phyloP scores from a whole-genome alignment of 2,797 vertebrate genomes.

The Pogoniulus pusillus region DNA sequence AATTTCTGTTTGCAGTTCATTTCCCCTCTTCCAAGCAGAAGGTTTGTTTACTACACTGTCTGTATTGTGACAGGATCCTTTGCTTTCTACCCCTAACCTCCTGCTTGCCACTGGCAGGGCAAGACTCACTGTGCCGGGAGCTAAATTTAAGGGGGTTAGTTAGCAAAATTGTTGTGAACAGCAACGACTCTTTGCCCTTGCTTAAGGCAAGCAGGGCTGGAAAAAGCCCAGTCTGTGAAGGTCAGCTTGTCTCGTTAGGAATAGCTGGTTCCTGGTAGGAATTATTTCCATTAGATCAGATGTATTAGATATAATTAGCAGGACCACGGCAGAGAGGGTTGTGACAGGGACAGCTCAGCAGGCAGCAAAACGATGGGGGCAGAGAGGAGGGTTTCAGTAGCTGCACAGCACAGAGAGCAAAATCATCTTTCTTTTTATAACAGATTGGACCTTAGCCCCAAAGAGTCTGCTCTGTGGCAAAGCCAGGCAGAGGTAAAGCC shows the following conservation, averaged over 20 bases:
- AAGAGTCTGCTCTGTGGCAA: neutral
- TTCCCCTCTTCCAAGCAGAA: neutral
- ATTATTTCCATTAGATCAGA: constrained; percentile 74
- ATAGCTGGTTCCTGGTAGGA: constrained; percentile 48
- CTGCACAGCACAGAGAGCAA: neutral
- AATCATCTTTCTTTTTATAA: neutral
- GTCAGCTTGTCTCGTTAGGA: constrained; percentile 59
- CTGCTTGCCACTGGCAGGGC: neutral
- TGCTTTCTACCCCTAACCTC: neutral
- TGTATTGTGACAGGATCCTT: neutral
- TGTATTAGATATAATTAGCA: constrained; percentile 65
- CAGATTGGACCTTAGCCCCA: neutral
- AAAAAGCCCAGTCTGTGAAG: constrained; percentile 63
- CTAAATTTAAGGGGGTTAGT: neutral
- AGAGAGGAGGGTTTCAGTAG: neutral
- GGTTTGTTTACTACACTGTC: neutral
- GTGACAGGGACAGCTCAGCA: constrained; percentile 10
- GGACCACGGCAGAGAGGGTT: constrained; percentile 35
- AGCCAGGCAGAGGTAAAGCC: neutral
- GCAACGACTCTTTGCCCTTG: neutral
- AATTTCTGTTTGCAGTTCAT: neutral
- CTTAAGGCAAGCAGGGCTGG: constrained; percentile 47
- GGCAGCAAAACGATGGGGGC: neutral
- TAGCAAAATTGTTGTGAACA: neutral
- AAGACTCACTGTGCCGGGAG: neutral